Evolutionary conservation across 2,797 vertebrate genomes (phyloP), one percentile per base, ranked within the genome.

Genomic region (Sciaenops ocellatus): DNA sequence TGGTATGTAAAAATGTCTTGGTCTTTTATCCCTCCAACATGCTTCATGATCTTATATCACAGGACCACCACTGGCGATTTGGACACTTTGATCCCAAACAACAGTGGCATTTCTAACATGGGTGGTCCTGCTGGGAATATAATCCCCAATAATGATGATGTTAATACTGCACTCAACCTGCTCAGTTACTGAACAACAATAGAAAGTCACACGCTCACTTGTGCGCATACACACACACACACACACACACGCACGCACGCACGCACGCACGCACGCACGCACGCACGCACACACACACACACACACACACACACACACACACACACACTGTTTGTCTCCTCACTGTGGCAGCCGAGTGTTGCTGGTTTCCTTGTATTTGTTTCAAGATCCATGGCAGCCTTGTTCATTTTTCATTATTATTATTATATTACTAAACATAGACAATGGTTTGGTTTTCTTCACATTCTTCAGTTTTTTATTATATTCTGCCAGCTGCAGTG

Each of bases 51-150:
- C 74, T 65, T 51, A 64, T 48, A 54, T 66, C 52, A 50, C 67
- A 9, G 75, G 89, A 90, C 85, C 84, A 85, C 89, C 82, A 22
- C 18, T 61, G 60, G 50, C 0, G 70, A 62, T 66, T 54, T 30
- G 57, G 67, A 47, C 1, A 6, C 77, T 90, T 85, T 91, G 86
- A 91, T 90, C 85, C 60, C 41, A 42, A 48, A 73, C 52, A 79
- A 59, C 34, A 51, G 54, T 68, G 76, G 68, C 57, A 52, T 90
- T 83, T 79, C 42, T 59, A 62, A 65, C 86, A 87, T 85, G 92
- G 92, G 93, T 92, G 93, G 89, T 92, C 90, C 68, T 30, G 46
- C 28, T 52, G 46, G 50, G 55, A 78, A 28, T 65, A 24, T 80
- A 89, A 79, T 78, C 80, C 80, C 70, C 4, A 20, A 64, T 26